Evolutionary conservation across 1,140 invertebrate species (phyloP).

Genomic region (Diorhabda elongata): DNA sequence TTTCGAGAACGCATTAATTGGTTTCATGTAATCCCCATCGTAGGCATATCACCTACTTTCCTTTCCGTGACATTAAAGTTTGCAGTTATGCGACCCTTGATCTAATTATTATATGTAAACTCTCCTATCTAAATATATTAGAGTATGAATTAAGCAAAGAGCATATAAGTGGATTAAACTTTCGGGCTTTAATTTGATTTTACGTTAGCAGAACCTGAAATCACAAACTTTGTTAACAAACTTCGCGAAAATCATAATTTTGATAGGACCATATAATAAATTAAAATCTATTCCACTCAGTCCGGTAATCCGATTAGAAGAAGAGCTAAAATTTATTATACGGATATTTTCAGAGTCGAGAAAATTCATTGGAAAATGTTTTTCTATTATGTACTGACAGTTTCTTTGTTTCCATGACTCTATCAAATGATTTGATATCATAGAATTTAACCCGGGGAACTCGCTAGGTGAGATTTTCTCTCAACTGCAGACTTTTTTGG

Average conservation of each 20-base stretch:
- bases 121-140: constrained; percentile 11
- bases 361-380: too few species aligned
- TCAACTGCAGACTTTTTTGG: too few species aligned
- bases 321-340: not conserved
- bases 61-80: not conserved
- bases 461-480: too few species aligned
- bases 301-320: not conserved
- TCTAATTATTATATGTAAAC: not conserved
- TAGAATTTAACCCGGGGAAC: too few species aligned
- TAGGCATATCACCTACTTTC: too few species aligned
- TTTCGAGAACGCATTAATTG: too few species aligned
- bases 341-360: too few species aligned
- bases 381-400: too few species aligned
- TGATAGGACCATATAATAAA: not conserved
- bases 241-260: constrained; percentile 11
- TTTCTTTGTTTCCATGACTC: too few species aligned
- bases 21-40: too few species aligned
- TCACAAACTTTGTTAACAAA: constrained; percentile 11
- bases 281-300: not conserved
- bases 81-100: not conserved
- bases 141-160: not conserved
- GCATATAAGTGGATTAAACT: constrained; percentile 14
- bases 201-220: constrained; percentile 2
- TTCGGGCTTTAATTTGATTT: constrained; percentile 1
- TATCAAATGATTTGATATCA: too few species aligned